Evolutionary conservation across 2,113 vertebrate genomes (phyloP), one percentile per base, ranked within the genome.

Genomic region (Bufo bufo): DNA sequence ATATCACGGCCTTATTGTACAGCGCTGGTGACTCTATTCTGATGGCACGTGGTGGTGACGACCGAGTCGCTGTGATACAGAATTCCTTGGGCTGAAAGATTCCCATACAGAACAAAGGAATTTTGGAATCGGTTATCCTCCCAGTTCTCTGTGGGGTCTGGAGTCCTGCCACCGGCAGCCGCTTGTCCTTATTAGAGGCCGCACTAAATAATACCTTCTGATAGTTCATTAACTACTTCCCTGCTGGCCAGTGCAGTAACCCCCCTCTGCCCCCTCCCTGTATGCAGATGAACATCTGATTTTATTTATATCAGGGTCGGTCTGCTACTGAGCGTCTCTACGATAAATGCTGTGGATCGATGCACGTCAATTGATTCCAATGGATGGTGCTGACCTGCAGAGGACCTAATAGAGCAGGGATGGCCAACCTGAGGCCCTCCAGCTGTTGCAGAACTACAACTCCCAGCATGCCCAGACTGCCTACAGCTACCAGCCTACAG

Each of bases 111-210:
- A 84, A 72, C 66, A 14, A 65, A 74, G 23, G 9, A 74, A 20
- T 85, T 10, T 50, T 72, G 47, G 23, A 74, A 59, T 58, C 23
- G 6, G 6, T 9, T 4, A 9, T 49, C 4, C 17, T 59, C 71
- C 14, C 52, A 10, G 72, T 23, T 77, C 58, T 63, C 11, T 86
- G 58, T 78, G 74, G 84, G 66, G 17, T 86, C 56, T 86, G 84
- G 84, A 49, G 7, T n/a, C 16, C 13, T 16, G 74, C 74, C 84
- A 85, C 56, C 33, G 59, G 2, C 80, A 49, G 16, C 45, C 61
- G n/a, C 61, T 83, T 61, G 49, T 19, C 61, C 23, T 6, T 16
- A 66, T 66, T 66, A 69, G 81, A 47, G 69, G 52, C 52, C 33
- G 14, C 69, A 14, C 33, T n/a, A 77, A 75, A 77, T 85, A 10